A percentile compares a stretch with the other conserved stretches of the same genome.
These are phyloP conservation scores for Poecilobothrus nobilitatus DNA, from an alignment of 2,888 invertebrate genomes.

Conservation along the genomic window DNA sequence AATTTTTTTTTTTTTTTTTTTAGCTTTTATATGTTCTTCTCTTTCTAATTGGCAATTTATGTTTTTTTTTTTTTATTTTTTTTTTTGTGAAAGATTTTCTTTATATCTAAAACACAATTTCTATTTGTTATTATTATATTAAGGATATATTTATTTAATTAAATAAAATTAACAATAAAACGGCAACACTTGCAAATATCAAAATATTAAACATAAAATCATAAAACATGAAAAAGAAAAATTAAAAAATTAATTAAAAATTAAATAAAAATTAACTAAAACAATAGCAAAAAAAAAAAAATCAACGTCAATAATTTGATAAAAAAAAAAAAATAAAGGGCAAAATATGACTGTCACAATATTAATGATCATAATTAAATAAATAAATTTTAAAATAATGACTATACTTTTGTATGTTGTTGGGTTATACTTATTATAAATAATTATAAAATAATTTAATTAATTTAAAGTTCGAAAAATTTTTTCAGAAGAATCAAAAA, in stretches of 20 bases:
- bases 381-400: not conserved
- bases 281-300: not conserved
- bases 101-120: not conserved
- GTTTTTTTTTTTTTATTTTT: conserved; percentile 9
- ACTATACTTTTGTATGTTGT: not conserved
- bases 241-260: no score
- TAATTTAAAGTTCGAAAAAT: no score
- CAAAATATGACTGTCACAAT: not conserved
- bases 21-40: not conserved
- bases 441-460: no score
- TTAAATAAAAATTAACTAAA: not conserved
- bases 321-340: not conserved
- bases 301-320: not conserved
- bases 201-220: not conserved
- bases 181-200: not conserved
- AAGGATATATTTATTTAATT: not conserved
- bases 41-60: not conserved
- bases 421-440: no score
- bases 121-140: no score
- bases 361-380: not conserved
- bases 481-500: no score
- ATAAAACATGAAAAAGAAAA: not conserved
- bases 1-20: not conserved
- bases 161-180: not conserved
- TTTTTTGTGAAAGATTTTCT: conserved; percentile 12